These are phyloP conservation scores for Euwallacea fornicatus DNA, from an alignment of 1,140 invertebrate genomes.

Conservation along the genomic window DNA sequence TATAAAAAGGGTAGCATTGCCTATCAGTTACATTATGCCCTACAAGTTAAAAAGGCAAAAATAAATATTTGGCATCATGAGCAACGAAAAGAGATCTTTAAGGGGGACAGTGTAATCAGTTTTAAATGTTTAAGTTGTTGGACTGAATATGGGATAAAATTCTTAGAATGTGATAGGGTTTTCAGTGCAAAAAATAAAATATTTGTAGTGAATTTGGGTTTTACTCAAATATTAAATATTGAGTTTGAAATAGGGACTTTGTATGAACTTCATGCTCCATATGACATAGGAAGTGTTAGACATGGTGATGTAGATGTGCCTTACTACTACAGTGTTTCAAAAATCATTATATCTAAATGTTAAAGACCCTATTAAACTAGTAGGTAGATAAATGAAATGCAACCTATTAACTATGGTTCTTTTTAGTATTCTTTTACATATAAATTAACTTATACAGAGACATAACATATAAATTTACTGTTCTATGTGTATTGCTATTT, in stretches of 20 bases:
- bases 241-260: slow-evolving; percentile 6
- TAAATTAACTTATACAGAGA: not conserved
- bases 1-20: slow-evolving; percentile 37
- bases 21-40: slow-evolving; percentile 37
- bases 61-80: slow-evolving; percentile 41
- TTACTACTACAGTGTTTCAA: slow-evolving; percentile 28
- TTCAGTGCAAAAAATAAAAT: not conserved
- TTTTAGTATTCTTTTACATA: not conserved
- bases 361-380: not conserved
- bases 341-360: not conserved
- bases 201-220: slow-evolving; percentile 24
- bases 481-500: slow-evolving; percentile 4
- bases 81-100: slow-evolving; percentile 6
- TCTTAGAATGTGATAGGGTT: slow-evolving; percentile 26
- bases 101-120: slow-evolving; percentile 12
- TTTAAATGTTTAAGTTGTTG: slow-evolving; percentile 12
- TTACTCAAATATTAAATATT: slow-evolving; percentile 15
- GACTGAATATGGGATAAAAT: slow-evolving; percentile 27
- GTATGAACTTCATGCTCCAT: slow-evolving; percentile 25
- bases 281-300: slow-evolving; percentile 4
- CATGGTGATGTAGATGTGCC: slow-evolving; percentile 12
- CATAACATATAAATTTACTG: not conserved
- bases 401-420: not conserved
- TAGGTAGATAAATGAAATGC: not conserved
- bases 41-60: slow-evolving; percentile 29